phyloP scores from a whole-genome alignment of 2,113 vertebrate species.

The Riparia riparia region DNA sequence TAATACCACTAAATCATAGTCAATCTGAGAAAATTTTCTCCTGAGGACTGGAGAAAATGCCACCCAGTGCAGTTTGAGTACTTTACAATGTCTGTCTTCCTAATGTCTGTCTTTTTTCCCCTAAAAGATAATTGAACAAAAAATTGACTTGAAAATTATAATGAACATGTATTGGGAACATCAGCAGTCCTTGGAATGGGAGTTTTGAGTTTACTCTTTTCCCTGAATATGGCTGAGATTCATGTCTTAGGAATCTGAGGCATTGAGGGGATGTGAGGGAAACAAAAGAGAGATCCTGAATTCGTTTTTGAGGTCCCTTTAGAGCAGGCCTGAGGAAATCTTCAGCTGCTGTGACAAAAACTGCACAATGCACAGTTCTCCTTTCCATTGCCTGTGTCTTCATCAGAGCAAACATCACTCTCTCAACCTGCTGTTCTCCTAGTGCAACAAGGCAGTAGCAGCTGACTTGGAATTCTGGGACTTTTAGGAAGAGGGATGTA shows the following conservation, averaged over 20 bases:
- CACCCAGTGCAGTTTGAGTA: neutral
- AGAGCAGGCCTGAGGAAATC: neutral
- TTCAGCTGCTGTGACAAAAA: neutral
- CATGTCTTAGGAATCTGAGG: neutral
- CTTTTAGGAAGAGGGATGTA: neutral
- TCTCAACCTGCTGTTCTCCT: rapidly evolving
- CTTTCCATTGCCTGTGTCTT: neutral
- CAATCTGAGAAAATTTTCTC: neutral
- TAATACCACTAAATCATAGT: neutral
- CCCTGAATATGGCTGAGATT: neutral
- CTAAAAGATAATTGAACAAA: neutral
- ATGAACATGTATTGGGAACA: neutral
- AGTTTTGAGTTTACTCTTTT: neutral
- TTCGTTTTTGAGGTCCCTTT: neutral
- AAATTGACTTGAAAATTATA: neutral
- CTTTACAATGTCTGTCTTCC: neutral
- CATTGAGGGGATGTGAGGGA: neutral
- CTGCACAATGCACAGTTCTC: neutral
- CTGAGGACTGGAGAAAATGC: neutral
- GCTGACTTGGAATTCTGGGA: neutral
- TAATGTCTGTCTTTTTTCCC: neutral
- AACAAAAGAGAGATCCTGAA: neutral
- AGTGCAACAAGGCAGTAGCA: neutral
- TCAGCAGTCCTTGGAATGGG: neutral
- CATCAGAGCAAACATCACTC: neutral